Base-by-base conservation (phyloP, 1,140 invertebrate genomes). In the Goniozus legneri region DNA sequence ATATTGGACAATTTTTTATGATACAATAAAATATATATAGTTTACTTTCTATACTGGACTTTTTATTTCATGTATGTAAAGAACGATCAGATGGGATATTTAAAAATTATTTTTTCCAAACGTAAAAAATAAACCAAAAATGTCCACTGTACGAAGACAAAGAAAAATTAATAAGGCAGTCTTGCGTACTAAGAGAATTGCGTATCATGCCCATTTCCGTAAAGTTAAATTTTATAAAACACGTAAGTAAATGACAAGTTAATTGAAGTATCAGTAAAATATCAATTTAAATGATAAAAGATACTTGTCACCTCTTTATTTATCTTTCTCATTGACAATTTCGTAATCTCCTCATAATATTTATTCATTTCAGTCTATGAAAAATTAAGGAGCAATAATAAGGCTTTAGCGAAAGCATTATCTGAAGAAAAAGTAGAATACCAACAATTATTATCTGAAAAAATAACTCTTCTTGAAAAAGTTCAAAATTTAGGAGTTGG, bases 351-450 rank as follows among this genome's bases (percentile, higher is more conserved):
- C 7, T 33, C 15, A 39, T 7, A 22, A 38, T 31, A 31, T 34
- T 37, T 13, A 38, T 47, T 37, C 14, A 24, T 64, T 52, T 8
- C 35, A 71, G 65, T 62, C 12, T 71, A 59, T 13, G 55, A 69
- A 22, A 62, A 69, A 36, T 39, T 73, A 3, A 66, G 65, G 34
- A 53, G 13, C 3, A 73, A 73, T 33, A 73, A 73, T 41, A 60
- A 47, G 47, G 58, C 49, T 3, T 52, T 73, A 10, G 70, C 70
- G 1, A 70, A 56, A 8, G 66, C 69, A 1, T 49, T 73, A 0
- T 58, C 62, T 0, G 51, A 64, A 8, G 60, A 71, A 18, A 73
- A 69, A 46, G 58, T 70, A 32, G 65, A 65, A 15, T 44, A 15
- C 22, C 61, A 68, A 27, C 34, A 57, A 12, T 40, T 70, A 21